These are phyloP conservation scores for Tupiocoris notatus DNA, from an alignment of 2,888 invertebrate genomes.

Conservation along the genomic window DNA sequence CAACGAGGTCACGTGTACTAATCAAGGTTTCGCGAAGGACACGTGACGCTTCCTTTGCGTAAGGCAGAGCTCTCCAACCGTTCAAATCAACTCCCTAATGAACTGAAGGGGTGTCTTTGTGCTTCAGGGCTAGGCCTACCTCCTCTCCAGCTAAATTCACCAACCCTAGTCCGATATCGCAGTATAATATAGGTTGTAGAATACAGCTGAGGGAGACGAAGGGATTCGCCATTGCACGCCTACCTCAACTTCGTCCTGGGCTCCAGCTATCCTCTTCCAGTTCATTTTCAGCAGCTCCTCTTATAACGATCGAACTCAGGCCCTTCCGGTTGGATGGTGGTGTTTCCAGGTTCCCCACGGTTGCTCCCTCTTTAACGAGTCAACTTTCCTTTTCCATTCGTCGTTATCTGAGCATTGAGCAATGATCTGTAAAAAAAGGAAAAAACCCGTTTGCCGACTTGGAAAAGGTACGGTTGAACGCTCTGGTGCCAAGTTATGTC, in stretches of 20 bases:
- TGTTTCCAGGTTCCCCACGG: too few species aligned
- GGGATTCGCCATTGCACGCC: background rate
- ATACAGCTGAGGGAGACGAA: background rate
- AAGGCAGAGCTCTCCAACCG: background rate
- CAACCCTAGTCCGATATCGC: too few species aligned
- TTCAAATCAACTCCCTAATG: background rate
- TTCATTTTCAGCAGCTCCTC: background rate
- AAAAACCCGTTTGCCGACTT: too few species aligned
- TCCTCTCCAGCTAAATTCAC: background rate
- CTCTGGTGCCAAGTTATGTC: too few species aligned
- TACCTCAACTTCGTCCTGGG: background rate
- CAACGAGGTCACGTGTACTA: constrained; percentile 34
- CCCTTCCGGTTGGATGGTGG: background rate
- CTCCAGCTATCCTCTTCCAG: background rate
- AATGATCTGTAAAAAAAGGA: background rate
- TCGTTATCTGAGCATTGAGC: background rate
- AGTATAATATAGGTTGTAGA: too few species aligned
- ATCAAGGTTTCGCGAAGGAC: constrained; percentile 24
- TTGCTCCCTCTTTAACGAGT: background rate
- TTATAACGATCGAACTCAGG: background rate
- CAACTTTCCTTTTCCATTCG: background rate
- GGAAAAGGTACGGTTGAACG: too few species aligned
- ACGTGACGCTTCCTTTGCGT: constrained; percentile 6
- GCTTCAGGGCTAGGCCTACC: background rate
- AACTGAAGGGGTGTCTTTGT: background rate